A percentile compares a stretch with the other conserved stretches of the same genome.
Evolutionary conservation across 53 echinoderm and acorn worm species (phyloP).

Genomic region (Luidia sarsii): DNA sequence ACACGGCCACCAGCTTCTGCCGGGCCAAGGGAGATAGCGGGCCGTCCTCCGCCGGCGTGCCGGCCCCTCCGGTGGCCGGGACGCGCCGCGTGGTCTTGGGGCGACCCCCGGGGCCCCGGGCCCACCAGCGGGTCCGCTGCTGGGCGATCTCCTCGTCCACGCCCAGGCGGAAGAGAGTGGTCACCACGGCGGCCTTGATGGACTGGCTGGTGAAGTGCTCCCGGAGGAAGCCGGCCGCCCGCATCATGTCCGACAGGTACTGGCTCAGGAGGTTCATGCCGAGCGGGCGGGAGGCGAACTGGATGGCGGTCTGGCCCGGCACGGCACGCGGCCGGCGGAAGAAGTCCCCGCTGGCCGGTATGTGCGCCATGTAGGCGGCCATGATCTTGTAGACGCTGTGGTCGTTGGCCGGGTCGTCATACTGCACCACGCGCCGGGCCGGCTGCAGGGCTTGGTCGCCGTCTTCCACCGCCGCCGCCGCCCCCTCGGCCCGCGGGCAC

Average conservation of each 20-base stretch:
- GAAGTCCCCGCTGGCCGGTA: slow-evolving; percentile 20
- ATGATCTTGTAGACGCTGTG: slow-evolving; percentile 48
- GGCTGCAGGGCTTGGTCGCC: not conserved
- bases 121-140: slow-evolving; percentile 38
- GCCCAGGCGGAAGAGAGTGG: slow-evolving; percentile 20
- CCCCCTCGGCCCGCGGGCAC: not conserved
- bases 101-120: slow-evolving; percentile 12
- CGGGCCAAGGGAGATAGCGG: not conserved
- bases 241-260: slow-evolving; percentile 47
- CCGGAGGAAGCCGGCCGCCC: slow-evolving; percentile 9
- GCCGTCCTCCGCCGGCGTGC: not conserved
- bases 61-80: too few relatives aligned
- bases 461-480: not conserved
- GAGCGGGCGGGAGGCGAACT: slow-evolving; percentile 14
- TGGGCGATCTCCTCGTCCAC: slow-evolving; percentile 29
- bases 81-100: too few relatives aligned
- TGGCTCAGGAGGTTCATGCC: slow-evolving; percentile 48
- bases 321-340: slow-evolving; percentile 12
- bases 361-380: slow-evolving; percentile 26
- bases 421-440: slow-evolving; percentile 16
- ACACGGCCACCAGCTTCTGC: slow-evolving; percentile 23
- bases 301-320: not conserved
- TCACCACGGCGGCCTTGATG: slow-evolving; percentile 30
- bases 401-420: slow-evolving; percentile 29
- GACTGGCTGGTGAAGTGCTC: slow-evolving; percentile 38